Conservation (phyloP, 2,888 invertebrate genomes). For the Gisinianus flammeolus region DNA sequence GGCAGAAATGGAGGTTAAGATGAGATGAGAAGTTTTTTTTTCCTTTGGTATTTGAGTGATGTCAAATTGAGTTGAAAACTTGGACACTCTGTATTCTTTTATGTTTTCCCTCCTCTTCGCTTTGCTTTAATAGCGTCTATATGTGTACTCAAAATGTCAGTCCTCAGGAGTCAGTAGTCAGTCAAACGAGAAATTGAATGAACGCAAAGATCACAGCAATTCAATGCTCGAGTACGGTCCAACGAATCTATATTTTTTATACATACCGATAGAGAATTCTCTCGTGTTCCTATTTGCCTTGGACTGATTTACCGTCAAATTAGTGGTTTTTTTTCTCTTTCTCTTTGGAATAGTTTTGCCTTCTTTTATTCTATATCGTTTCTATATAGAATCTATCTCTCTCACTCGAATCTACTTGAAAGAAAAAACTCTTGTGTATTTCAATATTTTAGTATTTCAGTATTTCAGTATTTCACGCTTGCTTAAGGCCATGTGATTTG, state of each 20-base stretch:
- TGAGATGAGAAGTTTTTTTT: neutral
- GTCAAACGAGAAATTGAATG: conserved; percentile 34
- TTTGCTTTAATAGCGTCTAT: neutral
- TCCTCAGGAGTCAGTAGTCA: conserved; percentile 23
- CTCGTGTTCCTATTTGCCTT: neutral
- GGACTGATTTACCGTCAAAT: conserved; percentile 26
- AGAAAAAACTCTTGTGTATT: neutral
- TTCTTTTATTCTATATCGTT: neutral
- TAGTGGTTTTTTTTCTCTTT: conserved; percentile 1
- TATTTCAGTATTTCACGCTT: conserved; percentile 27
- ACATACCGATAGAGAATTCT: too few relatives aligned
- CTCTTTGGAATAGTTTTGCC: conserved; percentile 2
- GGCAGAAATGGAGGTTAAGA: neutral
- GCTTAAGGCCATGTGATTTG: conserved; percentile 38
- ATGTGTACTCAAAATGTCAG: conserved; percentile 18
- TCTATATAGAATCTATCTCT: neutral
- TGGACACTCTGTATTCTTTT: neutral
- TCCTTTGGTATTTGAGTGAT: neutral
- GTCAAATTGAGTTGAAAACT: neutral
- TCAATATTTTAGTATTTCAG: neutral
- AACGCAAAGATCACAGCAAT: conserved; percentile 18
- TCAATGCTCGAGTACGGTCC: conserved; percentile 1
- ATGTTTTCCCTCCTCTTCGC: neutral
- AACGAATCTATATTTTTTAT: conserved; percentile 4
- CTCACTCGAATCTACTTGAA: neutral